Conservation (phyloP, 2,797 vertebrate species). For the Holocentrus rufus region DNA sequence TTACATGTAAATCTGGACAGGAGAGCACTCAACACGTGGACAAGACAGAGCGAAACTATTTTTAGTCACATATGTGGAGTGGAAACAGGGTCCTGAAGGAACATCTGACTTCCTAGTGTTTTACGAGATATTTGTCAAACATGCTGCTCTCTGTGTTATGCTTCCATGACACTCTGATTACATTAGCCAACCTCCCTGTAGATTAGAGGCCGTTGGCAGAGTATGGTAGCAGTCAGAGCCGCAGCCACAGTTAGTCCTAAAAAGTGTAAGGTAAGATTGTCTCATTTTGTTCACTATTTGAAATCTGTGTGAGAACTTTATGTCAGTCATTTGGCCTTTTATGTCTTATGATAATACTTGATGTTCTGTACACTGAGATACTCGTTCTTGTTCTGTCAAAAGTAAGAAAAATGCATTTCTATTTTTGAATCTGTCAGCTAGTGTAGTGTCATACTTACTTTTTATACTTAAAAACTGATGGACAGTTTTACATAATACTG, state of each 20-base stretch:
- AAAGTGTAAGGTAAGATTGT: slow-evolving; percentile 19
- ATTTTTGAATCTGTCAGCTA: background rate
- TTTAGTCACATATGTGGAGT: slow-evolving; percentile 79
- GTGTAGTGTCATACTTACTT: background rate
- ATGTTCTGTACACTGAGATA: background rate
- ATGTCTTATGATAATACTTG: background rate
- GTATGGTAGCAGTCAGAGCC: slow-evolving; percentile 33
- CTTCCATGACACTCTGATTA: slow-evolving; percentile 81
- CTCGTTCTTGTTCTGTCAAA: background rate
- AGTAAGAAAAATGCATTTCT: background rate
- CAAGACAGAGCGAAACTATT: slow-evolving; percentile 79
- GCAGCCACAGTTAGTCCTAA: slow-evolving; percentile 31
- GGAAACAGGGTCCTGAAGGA: slow-evolving; percentile 80
- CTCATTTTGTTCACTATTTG: slow-evolving; percentile 29
- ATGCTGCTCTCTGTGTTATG: slow-evolving; percentile 75
- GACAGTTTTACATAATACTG: background rate
- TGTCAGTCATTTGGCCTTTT: slow-evolving; percentile 16
- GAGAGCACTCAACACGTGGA: slow-evolving; percentile 67
- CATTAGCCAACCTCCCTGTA: slow-evolving; percentile 76
- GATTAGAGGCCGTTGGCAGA: slow-evolving; percentile 69
- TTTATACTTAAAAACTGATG: background rate
- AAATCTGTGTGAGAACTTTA: slow-evolving; percentile 15
- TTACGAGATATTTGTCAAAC: slow-evolving; percentile 81
- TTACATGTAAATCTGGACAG: slow-evolving; percentile 58
- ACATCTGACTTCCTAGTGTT: slow-evolving; percentile 76